Base-by-base conservation (phyloP, 2,888 invertebrate species). In the Conistra vaccinii region DNA sequence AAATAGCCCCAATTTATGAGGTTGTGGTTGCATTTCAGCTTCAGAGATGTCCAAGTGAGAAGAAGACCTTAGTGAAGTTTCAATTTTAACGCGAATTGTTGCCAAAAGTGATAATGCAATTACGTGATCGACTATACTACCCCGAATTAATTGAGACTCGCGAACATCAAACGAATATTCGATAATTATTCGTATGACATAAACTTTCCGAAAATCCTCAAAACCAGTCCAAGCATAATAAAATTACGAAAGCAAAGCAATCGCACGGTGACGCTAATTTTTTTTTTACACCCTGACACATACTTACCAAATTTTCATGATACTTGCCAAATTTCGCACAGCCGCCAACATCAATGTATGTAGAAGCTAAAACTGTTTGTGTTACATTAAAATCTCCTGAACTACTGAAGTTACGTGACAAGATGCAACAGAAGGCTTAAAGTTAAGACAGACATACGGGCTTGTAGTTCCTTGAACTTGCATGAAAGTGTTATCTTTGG, bases 321-420 rank as follows among this genome's bases (percentile, higher is more conserved):
- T 42, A 51, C 69, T 78, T 83, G 85, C 86, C 87, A 86, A 85
- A 80, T 76, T 76, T 76, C 68, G 17, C 51, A 48, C 80, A 80
- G 80, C 76, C 78, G 86, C 82, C 85, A 86, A 85, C 85, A 26
- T 14, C 6, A 23, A 57, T 57, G 45, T 42, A 14, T 60, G 17
- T 35, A 35, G 20, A 51, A 60, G 42, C 51, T 69, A 48, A 88
- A 90, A 83, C 76, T 85, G 88, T 90, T 89, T 89, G 88, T 83
- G 78, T 88, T 90, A 85, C 85, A 89, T 88, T 90, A 90, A 92
- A 91, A 91, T 87, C 90, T 87, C 88, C 87, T 89, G 87, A 89
- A 90, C 88, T 88, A 87, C 87, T 88, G 85, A 88, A 90, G 84
- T 89, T 88, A 91, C 90, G 90, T 90, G 92, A 89, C 90, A 89